phyloP scores from a whole-genome alignment of 2,113 vertebrate species.

The Furnarius figulus region DNA sequence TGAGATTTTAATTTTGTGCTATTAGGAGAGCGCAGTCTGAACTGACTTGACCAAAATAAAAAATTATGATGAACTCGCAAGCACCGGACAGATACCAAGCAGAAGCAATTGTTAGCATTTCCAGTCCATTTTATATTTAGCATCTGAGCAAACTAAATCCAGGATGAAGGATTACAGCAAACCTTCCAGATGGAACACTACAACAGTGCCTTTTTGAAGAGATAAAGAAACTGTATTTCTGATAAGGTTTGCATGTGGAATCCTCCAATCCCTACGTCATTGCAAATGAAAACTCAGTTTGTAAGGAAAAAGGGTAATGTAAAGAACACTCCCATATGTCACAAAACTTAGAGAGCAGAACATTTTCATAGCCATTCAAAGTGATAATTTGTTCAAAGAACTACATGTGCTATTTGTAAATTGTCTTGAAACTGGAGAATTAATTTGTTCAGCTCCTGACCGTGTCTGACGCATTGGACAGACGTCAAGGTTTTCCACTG shows the following conservation, averaged over 20 bases:
- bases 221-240: slow-evolving; percentile 17
- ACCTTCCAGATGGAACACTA: not conserved
- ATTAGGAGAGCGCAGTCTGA: not conserved
- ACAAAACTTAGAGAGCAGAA: not conserved
- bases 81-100: not conserved
- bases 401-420: not conserved
- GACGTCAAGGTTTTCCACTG: not conserved
- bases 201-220: not conserved
- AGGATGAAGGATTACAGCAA: not conserved
- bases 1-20: slow-evolving; percentile 18
- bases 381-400: not conserved
- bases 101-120: not conserved
- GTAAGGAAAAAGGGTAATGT: not conserved
- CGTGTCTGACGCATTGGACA: not conserved
- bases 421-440: not conserved
- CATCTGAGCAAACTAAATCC: slow-evolving; percentile 20
- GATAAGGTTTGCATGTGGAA: not conserved
- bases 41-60: not conserved
- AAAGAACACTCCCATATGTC: not conserved
- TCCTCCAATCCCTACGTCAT: not conserved
- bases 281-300: slow-evolving; percentile 13
- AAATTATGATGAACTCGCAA: not conserved
- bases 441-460: not conserved
- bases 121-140: slow-evolving; percentile 35
- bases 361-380: not conserved